Conservation (phyloP, 2,797 vertebrate species). For the Anas bahamensis region DNA sequence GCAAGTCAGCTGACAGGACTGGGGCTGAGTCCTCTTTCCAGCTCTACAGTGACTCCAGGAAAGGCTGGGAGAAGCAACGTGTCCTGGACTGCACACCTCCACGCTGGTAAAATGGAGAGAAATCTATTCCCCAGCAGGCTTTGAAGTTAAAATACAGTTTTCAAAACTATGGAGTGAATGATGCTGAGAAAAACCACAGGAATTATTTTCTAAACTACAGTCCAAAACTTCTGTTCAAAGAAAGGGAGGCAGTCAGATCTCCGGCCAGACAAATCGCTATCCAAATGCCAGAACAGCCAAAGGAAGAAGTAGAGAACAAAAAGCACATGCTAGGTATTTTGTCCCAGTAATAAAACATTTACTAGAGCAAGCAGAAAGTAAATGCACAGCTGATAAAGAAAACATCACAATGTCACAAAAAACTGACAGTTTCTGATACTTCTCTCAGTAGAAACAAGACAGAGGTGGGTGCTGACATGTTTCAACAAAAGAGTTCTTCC, state of each 20-base stretch:
- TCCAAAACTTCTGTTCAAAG: background rate
- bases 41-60: fast-evolving
- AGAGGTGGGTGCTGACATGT: slow-evolving; percentile 65
- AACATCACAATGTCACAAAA: slow-evolving; percentile 81
- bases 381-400: slow-evolving; percentile 82
- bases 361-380: slow-evolving; percentile 84
- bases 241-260: background rate
- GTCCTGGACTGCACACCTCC: background rate
- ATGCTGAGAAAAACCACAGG: background rate
- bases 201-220: background rate
- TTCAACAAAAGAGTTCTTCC: slow-evolving; percentile 67
- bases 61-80: background rate
- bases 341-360: slow-evolving; percentile 84
- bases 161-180: background rate
- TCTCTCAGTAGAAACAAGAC: slow-evolving; percentile 76
- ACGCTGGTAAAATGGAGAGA: background rate
- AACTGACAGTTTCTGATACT: slow-evolving; percentile 70
- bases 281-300: background rate
- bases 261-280: background rate
- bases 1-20: background rate
- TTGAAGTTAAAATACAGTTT: background rate
- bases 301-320: background rate
- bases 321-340: slow-evolving; percentile 41
- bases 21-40: background rate
- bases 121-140: background rate